phyloP scores from a whole-genome alignment of 1,140 invertebrate species.

The Sinella curviseta region DNA sequence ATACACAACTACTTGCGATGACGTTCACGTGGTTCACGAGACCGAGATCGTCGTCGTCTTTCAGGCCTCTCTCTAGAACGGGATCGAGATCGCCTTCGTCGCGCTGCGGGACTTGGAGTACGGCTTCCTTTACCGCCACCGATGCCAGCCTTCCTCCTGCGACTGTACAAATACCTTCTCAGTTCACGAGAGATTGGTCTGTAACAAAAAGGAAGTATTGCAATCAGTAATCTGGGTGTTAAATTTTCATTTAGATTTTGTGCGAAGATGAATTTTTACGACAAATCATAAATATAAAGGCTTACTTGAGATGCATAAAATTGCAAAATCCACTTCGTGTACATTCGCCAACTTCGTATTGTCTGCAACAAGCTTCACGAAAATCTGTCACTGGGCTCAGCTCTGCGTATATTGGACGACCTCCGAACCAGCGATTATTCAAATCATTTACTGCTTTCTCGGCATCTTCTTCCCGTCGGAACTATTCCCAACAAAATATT shows the following conservation, averaged over 20 bases:
- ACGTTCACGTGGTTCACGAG: constrained; percentile 34
- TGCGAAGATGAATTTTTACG: not conserved
- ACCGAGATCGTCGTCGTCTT: constrained; percentile 46
- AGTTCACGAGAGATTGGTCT: constrained; percentile 90
- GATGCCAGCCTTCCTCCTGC: constrained; percentile 54
- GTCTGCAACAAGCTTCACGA: constrained; percentile 96
- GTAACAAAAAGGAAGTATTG: not conserved
- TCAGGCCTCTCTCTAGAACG: constrained; percentile 28
- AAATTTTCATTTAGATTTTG: not conserved
- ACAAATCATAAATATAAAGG: not conserved
- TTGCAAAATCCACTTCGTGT: constrained; percentile 98
- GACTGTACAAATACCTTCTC: constrained; percentile 74
- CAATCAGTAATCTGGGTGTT: not conserved
- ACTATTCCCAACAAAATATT: constrained; percentile 63
- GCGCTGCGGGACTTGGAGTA: constrained; percentile 27
- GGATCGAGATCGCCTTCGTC: constrained; percentile 27
- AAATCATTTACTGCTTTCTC: constrained; percentile 94
- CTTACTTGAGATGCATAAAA: constrained; percentile 96
- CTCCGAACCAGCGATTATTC: constrained; percentile 99
- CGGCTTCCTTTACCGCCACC: constrained; percentile 38
- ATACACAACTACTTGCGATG: not conserved
- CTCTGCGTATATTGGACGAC: constrained; percentile 96
- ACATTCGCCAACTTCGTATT: constrained; percentile 99
- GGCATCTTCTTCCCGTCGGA: constrained; percentile 96
- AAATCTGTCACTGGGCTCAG: constrained; percentile 98